Evolutionary conservation across 1,140 invertebrate genomes (phyloP).

Genomic region (Lepidurus arcticus): DNA sequence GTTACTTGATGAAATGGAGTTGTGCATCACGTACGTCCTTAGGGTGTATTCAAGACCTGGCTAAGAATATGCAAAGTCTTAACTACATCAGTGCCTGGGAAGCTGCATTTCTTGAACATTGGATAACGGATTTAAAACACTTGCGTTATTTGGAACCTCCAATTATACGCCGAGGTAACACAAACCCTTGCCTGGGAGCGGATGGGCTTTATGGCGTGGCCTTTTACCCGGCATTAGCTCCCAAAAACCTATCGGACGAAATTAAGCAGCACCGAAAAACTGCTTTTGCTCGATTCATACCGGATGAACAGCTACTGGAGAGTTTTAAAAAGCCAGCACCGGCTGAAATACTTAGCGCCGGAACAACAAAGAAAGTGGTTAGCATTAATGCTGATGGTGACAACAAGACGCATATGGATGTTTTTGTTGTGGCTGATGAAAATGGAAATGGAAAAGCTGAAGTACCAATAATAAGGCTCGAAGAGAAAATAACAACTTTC

Average conservation of each 20-base stretch:
- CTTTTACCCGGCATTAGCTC: slow-evolving; percentile 40
- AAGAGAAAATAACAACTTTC: slow-evolving; percentile 17
- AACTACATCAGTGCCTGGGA: slow-evolving; percentile 39
- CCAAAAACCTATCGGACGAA: slow-evolving; percentile 36
- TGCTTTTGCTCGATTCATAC: slow-evolving; percentile 34
- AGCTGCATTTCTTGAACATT: slow-evolving; percentile 39
- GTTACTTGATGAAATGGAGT: slow-evolving; percentile 40
- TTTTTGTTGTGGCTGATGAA: neutral
- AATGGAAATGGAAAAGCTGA: neutral
- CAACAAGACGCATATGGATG: neutral
- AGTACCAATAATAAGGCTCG: neutral
- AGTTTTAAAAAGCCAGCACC: neutral
- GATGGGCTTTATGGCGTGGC: slow-evolving; percentile 41
- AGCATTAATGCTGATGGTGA: neutral
- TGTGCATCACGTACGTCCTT: slow-evolving; percentile 41
- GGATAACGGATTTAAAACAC: slow-evolving; percentile 40
- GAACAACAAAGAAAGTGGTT: neutral
- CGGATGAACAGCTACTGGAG: slow-evolving; percentile 32
- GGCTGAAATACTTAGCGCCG: neutral
- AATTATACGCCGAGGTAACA: slow-evolving; percentile 39
- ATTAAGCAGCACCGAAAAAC: slow-evolving; percentile 36
- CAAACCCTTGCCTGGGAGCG: slow-evolving; percentile 41
- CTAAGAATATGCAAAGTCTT: slow-evolving; percentile 39
- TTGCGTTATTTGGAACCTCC: slow-evolving; percentile 41
- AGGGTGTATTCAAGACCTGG: slow-evolving; percentile 39